Evolutionary conservation across 2,888 invertebrate species (phyloP), one percentile per base, ranked within the genome.

Genomic region (Euphydryas editha): DNA sequence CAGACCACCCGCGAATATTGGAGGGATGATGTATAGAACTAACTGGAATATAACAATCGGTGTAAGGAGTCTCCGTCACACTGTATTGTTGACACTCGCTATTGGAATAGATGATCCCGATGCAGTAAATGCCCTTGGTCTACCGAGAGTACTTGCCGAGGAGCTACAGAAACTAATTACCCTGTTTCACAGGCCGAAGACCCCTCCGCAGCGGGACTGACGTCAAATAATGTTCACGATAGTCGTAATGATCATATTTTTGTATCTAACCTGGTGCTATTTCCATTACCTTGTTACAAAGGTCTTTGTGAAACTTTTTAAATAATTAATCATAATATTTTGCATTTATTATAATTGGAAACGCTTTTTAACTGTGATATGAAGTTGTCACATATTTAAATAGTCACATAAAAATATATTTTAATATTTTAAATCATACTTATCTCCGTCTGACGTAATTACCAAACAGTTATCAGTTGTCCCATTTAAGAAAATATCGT

Each of bases 31-130:
- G 72, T 84, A 83, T 65, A 78, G 91, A 65, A 86, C 85, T 0
- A 84, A 92, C 56, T 94, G 94, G 81, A 88, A 88, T 18, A 93
- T 95, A 18, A 93, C 94, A 1, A 76, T 94, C 0, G 87, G 93
- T 1, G 75, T 95, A 2, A 88, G 94, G 30, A 85, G 88, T n/a
- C 82, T 95, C 8, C 83, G 90, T 49, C 81, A 84, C 30, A 85
- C 87, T 0, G 85, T 90, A 0, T 73, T 95, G 74, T 74, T 94
- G 72, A 76, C 80, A 1, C 72, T 94, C 8, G 93, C 94, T 5
- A 74, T 86, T 17, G 68, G 74, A 18, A 65, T 94, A 3, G 74
- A 72, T 0, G 74, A 80, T 6, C 76, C 85, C 0, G 78, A 82
- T 2, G 81, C 83, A 42, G 90, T 89, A 0, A 78, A 78, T 0